Percentiles rank a stretch among this genome's conserved stretches.
These are phyloP conservation scores for Parthenolecanium corni DNA, from an alignment of 2,888 invertebrate genomes.

Conservation along the genomic window DNA sequence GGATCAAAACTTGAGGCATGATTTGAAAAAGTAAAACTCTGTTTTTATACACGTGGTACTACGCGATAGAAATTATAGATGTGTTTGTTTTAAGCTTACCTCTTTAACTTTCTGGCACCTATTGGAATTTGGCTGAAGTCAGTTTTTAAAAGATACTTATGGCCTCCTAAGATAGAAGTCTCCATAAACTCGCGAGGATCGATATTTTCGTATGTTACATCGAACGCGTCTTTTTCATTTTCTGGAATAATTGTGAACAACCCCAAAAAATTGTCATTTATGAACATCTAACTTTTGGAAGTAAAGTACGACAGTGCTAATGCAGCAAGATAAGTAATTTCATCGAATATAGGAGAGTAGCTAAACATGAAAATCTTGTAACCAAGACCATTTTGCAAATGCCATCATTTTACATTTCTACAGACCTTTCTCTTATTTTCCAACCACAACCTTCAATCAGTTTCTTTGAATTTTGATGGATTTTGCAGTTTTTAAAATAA, in stretches of 20 bases:
- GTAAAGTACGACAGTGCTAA: conserved; percentile 61
- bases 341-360: too few relatives aligned
- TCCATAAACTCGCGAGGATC: conserved; percentile 37
- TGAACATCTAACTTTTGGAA: conserved; percentile 63
- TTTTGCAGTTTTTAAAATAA: too few relatives aligned
- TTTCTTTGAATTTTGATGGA: too few relatives aligned
- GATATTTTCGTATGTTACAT: conserved; percentile 46
- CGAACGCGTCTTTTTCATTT: conserved; percentile 46
- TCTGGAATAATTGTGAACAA: conserved; percentile 45
- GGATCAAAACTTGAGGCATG: too few relatives aligned
- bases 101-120: conserved; percentile 43
- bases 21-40: too few relatives aligned
- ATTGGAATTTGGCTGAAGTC: conserved; percentile 46
- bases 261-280: conserved; percentile 48
- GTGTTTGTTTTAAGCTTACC: conserved; percentile 40
- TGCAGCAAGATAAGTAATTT: conserved; percentile 61
- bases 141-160: conserved; percentile 56
- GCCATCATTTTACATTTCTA: too few relatives aligned
- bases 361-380: too few relatives aligned
- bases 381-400: too few relatives aligned
- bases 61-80: too few relatives aligned
- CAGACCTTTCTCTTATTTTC: too few relatives aligned
- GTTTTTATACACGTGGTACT: too few relatives aligned
- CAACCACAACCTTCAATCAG: too few relatives aligned
- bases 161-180: conserved; percentile 49